phyloP scores from a whole-genome alignment of 1,140 invertebrate genomes.

The Papilio aristodemus region DNA sequence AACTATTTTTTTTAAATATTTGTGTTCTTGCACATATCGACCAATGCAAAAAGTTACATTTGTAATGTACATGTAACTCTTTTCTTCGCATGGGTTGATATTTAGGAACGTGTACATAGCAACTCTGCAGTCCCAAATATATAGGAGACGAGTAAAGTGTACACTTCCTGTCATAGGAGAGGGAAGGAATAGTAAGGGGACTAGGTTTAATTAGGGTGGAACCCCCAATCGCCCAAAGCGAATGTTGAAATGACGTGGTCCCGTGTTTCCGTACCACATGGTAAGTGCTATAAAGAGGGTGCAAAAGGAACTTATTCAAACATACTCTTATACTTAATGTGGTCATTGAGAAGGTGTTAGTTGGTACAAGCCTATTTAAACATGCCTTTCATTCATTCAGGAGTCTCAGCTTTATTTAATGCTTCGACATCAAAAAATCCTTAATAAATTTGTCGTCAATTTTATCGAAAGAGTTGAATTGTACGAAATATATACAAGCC shows the following conservation, averaged over 20 bases:
- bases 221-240: conserved; percentile 3
- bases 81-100: no score
- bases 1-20: no score
- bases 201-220: conserved; percentile 17
- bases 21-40: no score
- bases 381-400: no score
- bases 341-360: background rate
- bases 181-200: background rate
- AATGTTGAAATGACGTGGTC: conserved; percentile 11
- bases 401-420: background rate
- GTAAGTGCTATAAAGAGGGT: conserved; percentile 10
- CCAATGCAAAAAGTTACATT: no score
- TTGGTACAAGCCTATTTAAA: background rate
- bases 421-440: background rate
- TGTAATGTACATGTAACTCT: no score
- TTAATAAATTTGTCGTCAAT: no score
- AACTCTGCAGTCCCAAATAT: background rate
- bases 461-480: background rate
- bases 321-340: background rate
- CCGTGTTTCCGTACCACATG: conserved; percentile 15
- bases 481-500: background rate
- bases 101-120: no score
- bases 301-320: background rate
- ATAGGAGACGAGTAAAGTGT: background rate
- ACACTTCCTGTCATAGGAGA: background rate